Percentiles rank a stretch among this genome's conserved stretches.
Evolutionary conservation across 2,888 invertebrate genomes (phyloP).

Genomic region (Clitarchus hookeri): DNA sequence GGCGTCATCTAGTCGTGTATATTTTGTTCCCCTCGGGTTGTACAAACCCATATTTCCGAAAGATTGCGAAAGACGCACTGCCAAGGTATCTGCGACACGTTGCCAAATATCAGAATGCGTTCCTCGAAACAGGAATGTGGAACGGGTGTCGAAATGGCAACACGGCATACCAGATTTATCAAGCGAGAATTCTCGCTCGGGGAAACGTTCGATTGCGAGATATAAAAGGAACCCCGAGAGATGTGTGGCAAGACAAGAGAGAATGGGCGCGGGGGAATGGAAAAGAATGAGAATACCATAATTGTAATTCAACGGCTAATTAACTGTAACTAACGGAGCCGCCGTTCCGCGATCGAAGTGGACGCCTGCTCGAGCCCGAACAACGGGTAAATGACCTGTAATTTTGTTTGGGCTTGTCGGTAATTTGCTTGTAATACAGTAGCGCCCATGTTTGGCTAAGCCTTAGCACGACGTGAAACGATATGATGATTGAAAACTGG

Average conservation of each 20-base stretch:
- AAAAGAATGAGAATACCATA: background rate
- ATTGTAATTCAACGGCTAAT: background rate
- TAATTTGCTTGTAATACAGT: background rate
- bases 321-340: background rate
- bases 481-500: no score
- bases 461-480: background rate
- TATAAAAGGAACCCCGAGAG: background rate
- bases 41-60: background rate
- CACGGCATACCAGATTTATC: conserved; percentile 4
- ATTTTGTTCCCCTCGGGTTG: background rate
- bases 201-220: background rate
- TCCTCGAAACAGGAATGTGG: background rate
- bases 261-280: background rate
- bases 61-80: background rate
- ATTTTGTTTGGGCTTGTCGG: background rate
- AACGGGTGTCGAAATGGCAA: conserved; percentile 7
- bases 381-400: background rate
- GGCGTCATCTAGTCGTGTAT: background rate
- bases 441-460: background rate
- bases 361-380: no score
- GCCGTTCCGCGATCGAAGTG: background rate
- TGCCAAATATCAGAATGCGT: background rate
- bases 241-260: background rate
- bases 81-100: background rate
- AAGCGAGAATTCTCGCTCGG: background rate